A percentile compares a stretch with the other conserved stretches of the same genome.
These are phyloP conservation scores for Entomobrya multifasciata DNA, from an alignment of 2,888 invertebrate genomes.

Conservation along the genomic window DNA sequence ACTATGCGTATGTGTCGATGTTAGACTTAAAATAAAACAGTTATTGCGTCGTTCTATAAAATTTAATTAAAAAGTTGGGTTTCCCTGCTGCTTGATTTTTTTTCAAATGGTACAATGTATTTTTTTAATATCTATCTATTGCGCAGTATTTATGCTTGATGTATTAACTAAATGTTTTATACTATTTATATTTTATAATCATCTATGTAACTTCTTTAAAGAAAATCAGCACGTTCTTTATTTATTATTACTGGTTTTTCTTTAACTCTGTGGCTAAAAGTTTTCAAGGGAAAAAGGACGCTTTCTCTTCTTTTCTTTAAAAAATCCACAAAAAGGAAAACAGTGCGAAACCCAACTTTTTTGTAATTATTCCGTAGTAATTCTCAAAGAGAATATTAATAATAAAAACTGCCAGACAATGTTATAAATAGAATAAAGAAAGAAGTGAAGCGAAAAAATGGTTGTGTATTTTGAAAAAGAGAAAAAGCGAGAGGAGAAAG, in stretches of 20 bases:
- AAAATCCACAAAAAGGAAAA: neutral
- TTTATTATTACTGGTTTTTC: conserved; percentile 14
- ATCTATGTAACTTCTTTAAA: neutral
- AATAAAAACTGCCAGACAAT: conserved; percentile 34
- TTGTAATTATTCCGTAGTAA: conserved; percentile 36
- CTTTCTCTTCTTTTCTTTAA: neutral
- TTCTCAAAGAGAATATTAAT: conserved; percentile 42
- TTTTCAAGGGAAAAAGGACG: conserved; percentile 10
- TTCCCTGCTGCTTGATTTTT: too few species aligned
- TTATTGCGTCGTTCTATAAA: too few species aligned
- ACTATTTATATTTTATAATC: conserved; percentile 1
- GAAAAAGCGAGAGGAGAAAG: neutral
- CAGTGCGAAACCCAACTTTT: conserved; percentile 23
- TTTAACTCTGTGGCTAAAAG: neutral
- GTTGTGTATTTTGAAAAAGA: neutral
- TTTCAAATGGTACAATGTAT: too few species aligned
- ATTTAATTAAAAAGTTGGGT: too few species aligned
- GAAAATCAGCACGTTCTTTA: conserved; percentile 21
- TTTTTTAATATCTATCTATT: too few species aligned
- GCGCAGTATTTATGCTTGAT: too few species aligned
- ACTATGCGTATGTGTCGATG: too few species aligned
- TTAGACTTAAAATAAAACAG: too few species aligned
- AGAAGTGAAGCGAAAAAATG: conserved; percentile 34
- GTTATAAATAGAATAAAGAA: conserved; percentile 24
- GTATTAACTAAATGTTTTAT: too few species aligned